Evolutionary conservation across 2,888 invertebrate genomes (phyloP), one percentile per base, ranked within the genome.

Genomic region (Eupithecia tripunctaria): DNA sequence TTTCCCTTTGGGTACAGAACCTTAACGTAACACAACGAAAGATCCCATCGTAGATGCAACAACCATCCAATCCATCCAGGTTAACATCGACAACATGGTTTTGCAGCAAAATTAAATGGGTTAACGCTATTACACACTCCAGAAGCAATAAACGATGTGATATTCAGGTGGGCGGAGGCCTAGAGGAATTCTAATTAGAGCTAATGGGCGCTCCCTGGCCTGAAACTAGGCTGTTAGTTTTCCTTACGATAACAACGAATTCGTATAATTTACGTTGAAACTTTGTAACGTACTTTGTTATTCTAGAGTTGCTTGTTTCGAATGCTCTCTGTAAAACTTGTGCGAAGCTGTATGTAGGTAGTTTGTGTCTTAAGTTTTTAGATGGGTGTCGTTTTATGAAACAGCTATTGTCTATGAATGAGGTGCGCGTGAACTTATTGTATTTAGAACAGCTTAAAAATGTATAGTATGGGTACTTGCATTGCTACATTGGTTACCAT

Each of bases 171-270:
- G 79, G 68, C 56, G 80, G 81, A 71, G 79, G 87, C 84, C 81
- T 80, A 80, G 85, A 84, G 88, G 88, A 91, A 91, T 91, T 92
- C 86, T 91, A 92, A 92, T 93, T 92, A 92, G 88, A 87, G 85
- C 84, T 92, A 92, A 93, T 92, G 91, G 91, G 89, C 81, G 83
- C 86, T 85, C 85, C 88, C 88, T 74, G 68, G 87, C 86, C 88
- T 88, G 88, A 82, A 91, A 86, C 86, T 87, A 87, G 87, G 82
- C 83, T 84, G 84, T 79, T 74, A 76, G 72, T 79, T 70, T 78
- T 76, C 81, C 73, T 75, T 75, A 74, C 76, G 65, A 77, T 78
- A 76, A 76, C 71, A 64, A 77, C 66, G 60, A 66, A 62, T 68
- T 68, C 68, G 62, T 64, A 43, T 47, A 64, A 73, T 56, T 64